Base-by-base conservation (phyloP, 2,113 vertebrate genomes). In the Odontophorus gujanensis region DNA sequence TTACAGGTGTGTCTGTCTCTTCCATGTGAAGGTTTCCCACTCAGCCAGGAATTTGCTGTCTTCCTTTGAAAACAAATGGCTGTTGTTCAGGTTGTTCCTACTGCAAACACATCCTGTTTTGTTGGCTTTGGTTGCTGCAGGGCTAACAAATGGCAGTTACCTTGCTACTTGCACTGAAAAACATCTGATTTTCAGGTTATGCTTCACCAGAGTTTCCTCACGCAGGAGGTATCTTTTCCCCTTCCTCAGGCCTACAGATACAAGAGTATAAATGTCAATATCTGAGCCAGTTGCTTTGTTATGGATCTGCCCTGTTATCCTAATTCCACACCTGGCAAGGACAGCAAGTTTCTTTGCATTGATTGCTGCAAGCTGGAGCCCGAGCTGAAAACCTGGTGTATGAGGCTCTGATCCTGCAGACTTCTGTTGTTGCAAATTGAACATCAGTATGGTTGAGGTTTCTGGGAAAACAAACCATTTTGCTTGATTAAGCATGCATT, bases 1-100 rank as follows among this genome's bases (percentile, higher is more conserved):
- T 91, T 80, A n/a, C 22, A 93, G 88, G 50, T 74, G 63, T 80
- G 87, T 62, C 76, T 82, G 93, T 77, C 34, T 63, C 14, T 92
- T 92, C 65, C n/a, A 24, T 47, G 59, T 50, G 53, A 85, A 34
- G 28, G 15, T 69, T 80, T 93, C 25, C 22, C 43, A 25, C 38
- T 59, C 92, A 51, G 85, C 47, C 40, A 42, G 26, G 30, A 75
- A 43, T 59, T 90, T 75, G 32, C 22, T 1, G 5, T 82, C 75
- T 85, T 87, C 38, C 45, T 87, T 74, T 18, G 16, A 68, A 74
- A 91, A 67, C n/a, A 63, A 1, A 15, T 5, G 34, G 34, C 47
- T 8, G 13, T 36, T 71, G n/a, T 63, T 95, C 26, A 13, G n/a
- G 25, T 77, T 4, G 13, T 71, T 75, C 40, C 30, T 82, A 6